Evolutionary conservation across 2,888 invertebrate genomes (phyloP), one percentile per base, ranked within the genome.

Genomic region (Cephalotes varians): DNA sequence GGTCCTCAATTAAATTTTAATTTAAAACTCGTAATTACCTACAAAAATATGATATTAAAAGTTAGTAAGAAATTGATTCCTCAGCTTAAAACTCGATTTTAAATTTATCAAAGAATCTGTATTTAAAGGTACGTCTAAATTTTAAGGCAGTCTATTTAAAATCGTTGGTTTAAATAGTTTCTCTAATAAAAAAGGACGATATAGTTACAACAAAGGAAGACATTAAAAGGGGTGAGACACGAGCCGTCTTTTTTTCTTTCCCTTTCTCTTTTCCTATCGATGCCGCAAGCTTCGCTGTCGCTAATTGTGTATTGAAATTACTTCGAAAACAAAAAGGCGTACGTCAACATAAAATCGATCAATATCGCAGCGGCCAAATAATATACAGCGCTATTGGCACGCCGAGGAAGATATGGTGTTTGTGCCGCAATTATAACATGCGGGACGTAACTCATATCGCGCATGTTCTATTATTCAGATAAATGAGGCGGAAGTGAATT

Each of bases 391-490:
- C 31, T 69, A 56, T 64, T 79, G 44, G 31, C 25, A 18, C 40
- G 15, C 7, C 10, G 44, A 54, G 56, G 44, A 79, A 79, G 69
- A 67, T 25, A 79, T 56, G 44, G 34, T 79, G 56, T 56, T 79
- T 47, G 21, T 56, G 31, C 34, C 67, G 25, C 77, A 79, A 79
- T 79, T 79, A 79, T 58, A 56, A 56, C 69, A 56, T 18, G 34
- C 54, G 21, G 44, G 67, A 67, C 31, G 44, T 67, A 77, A 77
- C 69, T 56, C 69, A 79, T 47, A 79, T 79, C 34, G 77, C 34
- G 77, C 69, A 58, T 79, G 69, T 79, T 79, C 69, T 58, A 79
- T 77, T 77, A 77, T 79, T 79, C 77, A 69, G 69, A 79, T 79
- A 79, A 79, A 69, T 79, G 69, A 79, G 69, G 56, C 56, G 54